Conservation (phyloP, 2,113 vertebrate genomes). For the Zeus faber region DNA sequence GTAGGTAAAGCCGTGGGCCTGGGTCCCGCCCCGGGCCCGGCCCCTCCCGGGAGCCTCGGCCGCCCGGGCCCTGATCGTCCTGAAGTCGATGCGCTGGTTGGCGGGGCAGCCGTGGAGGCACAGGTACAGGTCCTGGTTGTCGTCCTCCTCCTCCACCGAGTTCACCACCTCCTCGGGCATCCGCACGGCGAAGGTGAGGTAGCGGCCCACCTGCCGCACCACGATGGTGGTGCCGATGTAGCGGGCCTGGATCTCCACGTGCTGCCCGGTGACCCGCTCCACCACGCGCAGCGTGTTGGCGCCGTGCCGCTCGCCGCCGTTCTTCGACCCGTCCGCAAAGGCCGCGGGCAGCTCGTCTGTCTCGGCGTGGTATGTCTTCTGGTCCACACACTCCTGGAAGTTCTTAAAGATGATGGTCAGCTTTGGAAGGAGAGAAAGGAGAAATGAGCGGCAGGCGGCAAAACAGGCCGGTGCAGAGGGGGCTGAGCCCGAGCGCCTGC, state of each 20-base stretch:
- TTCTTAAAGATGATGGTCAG: conserved; percentile 98
- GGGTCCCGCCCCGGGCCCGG: conserved; percentile 44
- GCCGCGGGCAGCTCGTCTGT: conserved; percentile 91
- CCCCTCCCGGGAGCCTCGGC: conserved; percentile 56
- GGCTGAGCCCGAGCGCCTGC: no score
- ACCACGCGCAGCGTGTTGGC: conserved; percentile 89
- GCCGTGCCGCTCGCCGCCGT: conserved; percentile 88
- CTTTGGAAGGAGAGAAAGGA: conserved; percentile 58
- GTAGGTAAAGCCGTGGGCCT: conserved; percentile 77
- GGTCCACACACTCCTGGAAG: conserved; percentile 94
- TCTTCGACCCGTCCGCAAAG: conserved; percentile 91
- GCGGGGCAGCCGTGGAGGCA: conserved; percentile 91
- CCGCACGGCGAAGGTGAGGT: conserved; percentile 92
- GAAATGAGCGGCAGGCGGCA: background rate
- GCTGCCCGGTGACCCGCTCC: conserved; percentile 90
- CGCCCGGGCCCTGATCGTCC: conserved; percentile 67
- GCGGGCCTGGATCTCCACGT: conserved; percentile 93
- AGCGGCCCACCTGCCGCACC: conserved; percentile 92
- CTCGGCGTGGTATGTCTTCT: conserved; percentile 96
- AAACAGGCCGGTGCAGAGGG: no score
- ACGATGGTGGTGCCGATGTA: conserved; percentile 97
- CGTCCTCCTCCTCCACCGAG: conserved; percentile 87
- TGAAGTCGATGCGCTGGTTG: conserved; percentile 92
- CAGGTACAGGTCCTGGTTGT: conserved; percentile 91
- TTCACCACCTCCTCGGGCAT: conserved; percentile 95